Evolutionary conservation across 2,113 vertebrate genomes (phyloP).

Genomic region (Oncorhynchus keta): DNA sequence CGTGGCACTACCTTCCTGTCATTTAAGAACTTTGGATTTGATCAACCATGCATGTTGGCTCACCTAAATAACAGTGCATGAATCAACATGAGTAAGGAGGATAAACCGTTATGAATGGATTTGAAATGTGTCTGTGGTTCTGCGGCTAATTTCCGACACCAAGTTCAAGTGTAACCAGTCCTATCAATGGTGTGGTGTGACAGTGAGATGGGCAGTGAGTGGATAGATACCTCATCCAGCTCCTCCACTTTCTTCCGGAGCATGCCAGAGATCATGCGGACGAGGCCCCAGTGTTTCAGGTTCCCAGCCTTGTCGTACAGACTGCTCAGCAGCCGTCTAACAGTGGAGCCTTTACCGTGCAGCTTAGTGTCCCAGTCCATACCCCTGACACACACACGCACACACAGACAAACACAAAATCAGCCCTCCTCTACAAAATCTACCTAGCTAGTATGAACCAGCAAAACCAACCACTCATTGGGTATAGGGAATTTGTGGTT

Average conservation of each 20-base stretch:
- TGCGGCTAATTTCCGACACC: too few species aligned
- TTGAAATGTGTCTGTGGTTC: not conserved
- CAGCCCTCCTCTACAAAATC: not conserved
- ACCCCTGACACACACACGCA: constrained; percentile 65
- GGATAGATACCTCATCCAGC: constrained; percentile 79
- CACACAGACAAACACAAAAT: not conserved
- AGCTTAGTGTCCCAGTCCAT: constrained; percentile 81
- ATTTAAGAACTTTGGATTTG: too few species aligned
- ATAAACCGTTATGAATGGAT: not conserved
- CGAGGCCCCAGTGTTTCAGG: constrained; percentile 81
- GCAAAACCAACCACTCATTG: too few species aligned
- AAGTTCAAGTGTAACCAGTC: too few species aligned
- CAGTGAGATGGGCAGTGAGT: not conserved
- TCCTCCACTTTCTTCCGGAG: constrained; percentile 87
- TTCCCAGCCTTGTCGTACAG: constrained; percentile 76
- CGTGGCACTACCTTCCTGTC: too few species aligned
- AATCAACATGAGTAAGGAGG: too few species aligned
- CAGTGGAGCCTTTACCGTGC: constrained; percentile 67
- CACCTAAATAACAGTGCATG: too few species aligned
- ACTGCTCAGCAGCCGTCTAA: constrained; percentile 77
- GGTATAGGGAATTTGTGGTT: too few species aligned
- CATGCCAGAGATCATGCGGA: constrained; percentile 85
- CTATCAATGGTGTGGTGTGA: too few species aligned
- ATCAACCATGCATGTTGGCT: not conserved
- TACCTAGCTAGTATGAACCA: too few species aligned